Conservation (phyloP, 2,797 vertebrate genomes). For the Anguilla obscura region DNA sequence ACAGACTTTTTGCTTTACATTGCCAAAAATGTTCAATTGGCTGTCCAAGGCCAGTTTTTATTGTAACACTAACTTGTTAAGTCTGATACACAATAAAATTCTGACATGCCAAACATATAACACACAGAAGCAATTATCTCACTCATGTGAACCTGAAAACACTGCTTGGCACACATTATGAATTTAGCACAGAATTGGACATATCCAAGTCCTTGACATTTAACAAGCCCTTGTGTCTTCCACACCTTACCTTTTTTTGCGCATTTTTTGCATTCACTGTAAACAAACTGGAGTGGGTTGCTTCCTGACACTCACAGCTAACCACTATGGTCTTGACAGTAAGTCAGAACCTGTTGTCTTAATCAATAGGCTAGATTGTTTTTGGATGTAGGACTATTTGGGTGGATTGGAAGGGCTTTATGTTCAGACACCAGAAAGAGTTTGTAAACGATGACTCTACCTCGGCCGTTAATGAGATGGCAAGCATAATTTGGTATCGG, state of each 20-base stretch:
- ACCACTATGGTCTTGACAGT: not conserved
- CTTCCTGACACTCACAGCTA: constrained; percentile 1
- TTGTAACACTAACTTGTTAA: not conserved
- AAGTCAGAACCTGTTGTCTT: constrained; percentile 20
- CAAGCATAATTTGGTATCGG: too few species aligned
- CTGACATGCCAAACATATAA: not conserved
- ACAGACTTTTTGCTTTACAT: not conserved
- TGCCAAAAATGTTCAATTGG: not conserved
- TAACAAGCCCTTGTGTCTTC: not conserved
- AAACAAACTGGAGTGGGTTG: constrained; percentile 1
- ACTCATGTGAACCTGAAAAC: not conserved
- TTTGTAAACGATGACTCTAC: not conserved
- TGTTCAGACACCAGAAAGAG: not conserved
- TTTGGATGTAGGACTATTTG: not conserved
- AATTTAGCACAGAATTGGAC: not conserved
- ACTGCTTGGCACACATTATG: not conserved
- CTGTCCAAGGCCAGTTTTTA: not conserved
- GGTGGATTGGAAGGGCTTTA: not conserved
- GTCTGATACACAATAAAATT: not conserved
- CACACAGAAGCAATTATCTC: not conserved
- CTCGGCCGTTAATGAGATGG: not conserved
- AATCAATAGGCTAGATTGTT: constrained; percentile 9
- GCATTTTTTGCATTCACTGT: not conserved
- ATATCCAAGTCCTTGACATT: not conserved
- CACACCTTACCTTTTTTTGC: not conserved